Base-by-base conservation (phyloP, 2,888 invertebrate species). In the Aproaerema taeniolella region DNA sequence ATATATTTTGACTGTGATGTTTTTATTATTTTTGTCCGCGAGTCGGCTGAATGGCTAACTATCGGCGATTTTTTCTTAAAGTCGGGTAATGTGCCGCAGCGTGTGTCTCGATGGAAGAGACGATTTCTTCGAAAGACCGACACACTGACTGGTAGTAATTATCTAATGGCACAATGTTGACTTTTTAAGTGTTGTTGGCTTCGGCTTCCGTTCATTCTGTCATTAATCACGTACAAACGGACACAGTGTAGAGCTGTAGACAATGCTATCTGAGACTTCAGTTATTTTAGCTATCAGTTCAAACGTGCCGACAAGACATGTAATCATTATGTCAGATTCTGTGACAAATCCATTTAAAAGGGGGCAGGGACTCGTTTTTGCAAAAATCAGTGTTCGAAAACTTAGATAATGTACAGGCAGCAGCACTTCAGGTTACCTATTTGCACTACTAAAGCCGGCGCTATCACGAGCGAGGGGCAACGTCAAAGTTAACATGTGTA, bases 1-100 rank as follows among this genome's bases (percentile, higher is more conserved):
- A 82, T 86, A 83, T 86, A 86, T 86, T 86, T 85, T 85, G 86
- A 86, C 86, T 81, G 74, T 82, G 85, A 83, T 85, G 85, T 86
- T 85, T 85, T 85, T 85, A 86, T 86, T 83, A 86, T 80, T 86
- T 85, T 81, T 82, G 85, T 83, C 66, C 77, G 74, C 77, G 78
- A 79, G 67, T 66, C 65, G 66, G 66, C 68, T 72, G 74, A 66
- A 74, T 69, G 65, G 67, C 62, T 62, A 62, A 65, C 67, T 73
- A 69, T 71, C 61, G 69, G 58, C 57, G 39, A 53, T 76, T 78
- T 77, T 72, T 69, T 71, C 53, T 49, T 52, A 72, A 77, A 73
- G 78, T 53, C 70, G 72, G 68, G 70, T 67, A 71, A 73, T 72
- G 67, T 68, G 61, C 55, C 58, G 52, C 59, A 61, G 47, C 37